phyloP scores from a whole-genome alignment of 2,113 vertebrate genomes.

The Tragulus kanchil region DNA sequence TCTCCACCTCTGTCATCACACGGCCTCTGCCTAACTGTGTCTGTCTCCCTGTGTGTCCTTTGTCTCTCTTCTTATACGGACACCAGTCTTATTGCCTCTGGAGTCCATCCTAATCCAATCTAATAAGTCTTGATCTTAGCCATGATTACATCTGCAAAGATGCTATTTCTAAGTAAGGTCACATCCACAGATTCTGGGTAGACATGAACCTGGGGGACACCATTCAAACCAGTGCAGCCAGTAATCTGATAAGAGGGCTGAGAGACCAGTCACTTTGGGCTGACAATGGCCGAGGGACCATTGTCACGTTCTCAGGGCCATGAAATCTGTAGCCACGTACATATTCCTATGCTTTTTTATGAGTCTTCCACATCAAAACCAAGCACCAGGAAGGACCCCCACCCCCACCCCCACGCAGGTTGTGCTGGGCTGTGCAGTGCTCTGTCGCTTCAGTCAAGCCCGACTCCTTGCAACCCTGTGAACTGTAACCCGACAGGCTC shows the following conservation, averaged over 20 bases:
- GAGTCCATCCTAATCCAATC: not conserved
- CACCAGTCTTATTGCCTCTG: not conserved
- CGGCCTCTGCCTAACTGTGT: not conserved
- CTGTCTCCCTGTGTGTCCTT: not conserved
- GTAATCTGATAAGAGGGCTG: not conserved
- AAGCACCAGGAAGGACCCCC: not conserved
- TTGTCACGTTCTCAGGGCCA: not conserved
- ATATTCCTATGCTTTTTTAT: not conserved
- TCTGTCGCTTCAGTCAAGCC: not conserved
- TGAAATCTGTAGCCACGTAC: not conserved
- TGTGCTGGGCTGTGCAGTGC: not conserved
- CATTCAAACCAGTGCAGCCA: not conserved
- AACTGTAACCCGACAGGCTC: rapidly evolving
- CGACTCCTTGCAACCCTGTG: not conserved
- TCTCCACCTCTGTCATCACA: not conserved
- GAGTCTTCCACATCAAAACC: not conserved
- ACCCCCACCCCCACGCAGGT: too few species aligned
- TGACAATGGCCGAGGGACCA: too few species aligned
- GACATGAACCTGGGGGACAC: not conserved
- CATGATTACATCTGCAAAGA: not conserved
- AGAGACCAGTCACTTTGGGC: not conserved
- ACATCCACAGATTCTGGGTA: not conserved
- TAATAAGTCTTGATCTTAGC: not conserved
- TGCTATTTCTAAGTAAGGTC: not conserved
- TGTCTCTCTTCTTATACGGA: not conserved